Evolutionary conservation across 2,888 invertebrate species (phyloP), one percentile per base, ranked within the genome.

Genomic region (Dynastes maya): DNA sequence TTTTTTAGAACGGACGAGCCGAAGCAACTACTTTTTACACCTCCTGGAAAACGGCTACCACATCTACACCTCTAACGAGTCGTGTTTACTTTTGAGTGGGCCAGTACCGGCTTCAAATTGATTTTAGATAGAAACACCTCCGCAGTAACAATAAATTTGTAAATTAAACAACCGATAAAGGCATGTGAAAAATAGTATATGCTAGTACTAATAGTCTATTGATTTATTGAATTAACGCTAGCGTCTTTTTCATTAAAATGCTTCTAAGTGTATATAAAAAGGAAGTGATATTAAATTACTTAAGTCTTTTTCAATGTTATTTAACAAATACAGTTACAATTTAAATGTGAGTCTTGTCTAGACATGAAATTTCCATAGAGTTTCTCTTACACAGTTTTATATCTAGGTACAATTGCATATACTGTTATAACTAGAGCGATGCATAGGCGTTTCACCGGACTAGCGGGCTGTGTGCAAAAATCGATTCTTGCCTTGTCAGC

Each of bases 101-200:
- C 49, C 67, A 67, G 67, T 49, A 22, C 22, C 27, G 49, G 22
- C 40, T 72, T 22, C 72, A 61, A 72, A 71, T 71, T 72, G 37
- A 72, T 58, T 72, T 72, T 72, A 72, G 72, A 72, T 58, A 53
- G 70, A 70, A 70, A 58, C 72, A 40, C 72, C 72, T 72, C 58
- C 72, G 55, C 72, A 22, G 16, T 37, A 40, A 72, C 58, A 55
- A 72, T 72, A 58, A 72, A 58, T 58, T 58, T 45, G 58, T 72
- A 72, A 72, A 72, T 58, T 72, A 40, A 72, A 72, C 58, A 72
- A 72, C 58, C 72, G 32, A 72, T 72, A 58, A 58, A 72, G 72
- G 67, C 22, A 67, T 67, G 67, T 67, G 67, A 67, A 67, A 67
- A 45, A 67, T 67, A 45, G 27, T 49, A 27, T 49, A 45, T 45